A percentile compares a stretch with the other conserved stretches of the same genome.
These are phyloP conservation scores for Sibirionetta formosa DNA, from an alignment of 2,797 vertebrate species.

Conservation along the genomic window DNA sequence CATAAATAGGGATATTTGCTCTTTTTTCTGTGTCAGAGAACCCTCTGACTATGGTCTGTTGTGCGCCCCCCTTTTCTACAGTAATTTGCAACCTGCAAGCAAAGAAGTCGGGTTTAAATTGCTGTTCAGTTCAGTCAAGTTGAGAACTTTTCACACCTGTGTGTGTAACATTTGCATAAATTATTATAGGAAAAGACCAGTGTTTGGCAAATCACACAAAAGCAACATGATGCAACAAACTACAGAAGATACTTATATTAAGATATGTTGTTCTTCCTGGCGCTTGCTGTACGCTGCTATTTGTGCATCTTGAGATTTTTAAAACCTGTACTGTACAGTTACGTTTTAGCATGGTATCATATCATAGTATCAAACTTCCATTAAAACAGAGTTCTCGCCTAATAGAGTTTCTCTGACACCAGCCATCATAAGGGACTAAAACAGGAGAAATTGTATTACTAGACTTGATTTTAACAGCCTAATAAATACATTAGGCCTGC, in stretches of 20 bases:
- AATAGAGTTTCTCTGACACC: not conserved
- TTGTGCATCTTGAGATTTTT: not conserved
- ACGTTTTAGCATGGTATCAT: not conserved
- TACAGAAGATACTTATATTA: not conserved
- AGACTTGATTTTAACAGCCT: not conserved
- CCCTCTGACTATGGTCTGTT: not conserved
- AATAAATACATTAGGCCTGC: not conserved
- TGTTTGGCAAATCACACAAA: not conserved
- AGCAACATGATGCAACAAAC: not conserved
- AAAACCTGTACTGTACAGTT: not conserved
- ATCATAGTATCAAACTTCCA: not conserved
- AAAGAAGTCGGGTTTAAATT: not conserved
- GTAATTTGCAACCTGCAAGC: not conserved
- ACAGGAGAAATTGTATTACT: not conserved
- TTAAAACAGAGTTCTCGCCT: not conserved
- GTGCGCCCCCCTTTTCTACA: not conserved
- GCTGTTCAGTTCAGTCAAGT: not conserved
- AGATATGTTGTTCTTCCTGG: not conserved
- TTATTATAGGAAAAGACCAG: not conserved
- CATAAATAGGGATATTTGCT: conserved; percentile 11
- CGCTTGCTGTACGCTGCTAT: not conserved
- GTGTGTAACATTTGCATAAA: not conserved
- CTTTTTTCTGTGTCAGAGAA: not conserved
- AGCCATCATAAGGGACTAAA: not conserved
- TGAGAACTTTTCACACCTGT: not conserved